Evolutionary conservation across 2,888 invertebrate genomes (phyloP).

Genomic region (Uloborus plumipes): DNA sequence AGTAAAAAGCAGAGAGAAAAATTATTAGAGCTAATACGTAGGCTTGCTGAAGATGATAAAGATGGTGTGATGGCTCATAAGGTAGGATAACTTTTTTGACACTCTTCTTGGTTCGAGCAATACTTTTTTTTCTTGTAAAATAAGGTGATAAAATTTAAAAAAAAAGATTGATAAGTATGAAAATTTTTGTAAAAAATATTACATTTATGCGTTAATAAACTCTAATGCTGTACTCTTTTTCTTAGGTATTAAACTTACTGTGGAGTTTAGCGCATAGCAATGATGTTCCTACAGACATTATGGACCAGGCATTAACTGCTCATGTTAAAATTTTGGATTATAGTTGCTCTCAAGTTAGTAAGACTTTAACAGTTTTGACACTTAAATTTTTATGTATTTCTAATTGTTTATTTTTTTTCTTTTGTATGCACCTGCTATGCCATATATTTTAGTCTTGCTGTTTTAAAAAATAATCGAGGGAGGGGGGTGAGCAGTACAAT

Average conservation of each 20-base stretch:
- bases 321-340: slow-evolving; percentile 98
- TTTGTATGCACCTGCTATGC: neutral
- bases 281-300: slow-evolving; percentile 95
- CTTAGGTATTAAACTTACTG: slow-evolving; percentile 84
- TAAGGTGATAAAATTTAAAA: neutral
- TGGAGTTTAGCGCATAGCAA: slow-evolving; percentile 98
- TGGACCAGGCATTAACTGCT: slow-evolving; percentile 95
- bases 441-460: no score
- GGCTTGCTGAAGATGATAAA: slow-evolving; percentile 97
- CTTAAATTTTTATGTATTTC: no score
- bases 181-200: no score
- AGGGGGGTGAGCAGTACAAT: no score
- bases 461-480: no score
- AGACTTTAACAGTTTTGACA: neutral
- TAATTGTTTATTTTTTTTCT: slow-evolving; percentile 19
- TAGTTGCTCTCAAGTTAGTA: slow-evolving; percentile 88
- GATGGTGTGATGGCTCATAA: slow-evolving; percentile 99
- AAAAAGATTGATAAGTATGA: neutral
- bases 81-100: slow-evolving; percentile 73
- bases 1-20: slow-evolving; percentile 96
- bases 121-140: no score
- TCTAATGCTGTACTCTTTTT: slow-evolving; percentile 67
- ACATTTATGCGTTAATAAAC: neutral
- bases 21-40: slow-evolving; percentile 91
- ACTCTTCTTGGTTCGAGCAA: no score